Evolutionary conservation across 2,888 invertebrate species (phyloP).

Genomic region (Pyrrhosoma nymphula): DNA sequence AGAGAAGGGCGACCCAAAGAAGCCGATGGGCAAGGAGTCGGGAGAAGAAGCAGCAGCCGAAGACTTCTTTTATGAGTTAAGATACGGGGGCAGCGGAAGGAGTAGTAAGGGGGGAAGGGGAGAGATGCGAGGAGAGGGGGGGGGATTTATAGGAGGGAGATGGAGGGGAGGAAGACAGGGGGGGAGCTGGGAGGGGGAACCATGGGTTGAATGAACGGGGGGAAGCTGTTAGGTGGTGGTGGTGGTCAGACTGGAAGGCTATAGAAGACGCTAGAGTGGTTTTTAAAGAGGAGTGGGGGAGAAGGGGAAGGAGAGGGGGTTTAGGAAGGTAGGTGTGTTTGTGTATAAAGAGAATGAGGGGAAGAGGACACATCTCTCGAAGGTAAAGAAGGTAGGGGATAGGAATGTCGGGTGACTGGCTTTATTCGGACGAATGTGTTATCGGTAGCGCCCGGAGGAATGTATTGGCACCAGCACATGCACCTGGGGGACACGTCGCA

Average conservation of each 20-base stretch:
- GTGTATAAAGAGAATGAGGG: not conserved
- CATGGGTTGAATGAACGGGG: slow-evolving; percentile 1
- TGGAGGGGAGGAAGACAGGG: not conserved
- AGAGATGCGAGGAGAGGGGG: not conserved
- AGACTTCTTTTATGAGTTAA: not conserved
- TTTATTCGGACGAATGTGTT: not conserved
- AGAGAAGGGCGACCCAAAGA: too few species aligned
- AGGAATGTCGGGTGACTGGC: not conserved
- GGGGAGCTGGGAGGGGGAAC: not conserved
- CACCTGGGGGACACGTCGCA: not conserved
- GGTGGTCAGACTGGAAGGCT: slow-evolving; percentile 8
- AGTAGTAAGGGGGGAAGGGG: not conserved
- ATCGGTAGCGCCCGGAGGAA: not conserved
- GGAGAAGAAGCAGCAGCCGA: not conserved
- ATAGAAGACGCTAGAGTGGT: not conserved
- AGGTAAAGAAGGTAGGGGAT: not conserved
- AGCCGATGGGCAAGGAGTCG: too few species aligned
- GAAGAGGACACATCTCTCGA: not conserved
- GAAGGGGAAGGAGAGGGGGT: not conserved
- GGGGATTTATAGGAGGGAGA: not conserved
- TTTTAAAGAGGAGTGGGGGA: not conserved
- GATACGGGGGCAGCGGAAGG: too few species aligned
- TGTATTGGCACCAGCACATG: not conserved
- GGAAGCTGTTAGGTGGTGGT: not conserved
- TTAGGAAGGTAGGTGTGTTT: not conserved